A percentile compares a stretch with the other conserved stretches of the same genome.
Evolutionary conservation across 2,888 invertebrate species (phyloP).

Genomic region (Ischnus inquisitorius): DNA sequence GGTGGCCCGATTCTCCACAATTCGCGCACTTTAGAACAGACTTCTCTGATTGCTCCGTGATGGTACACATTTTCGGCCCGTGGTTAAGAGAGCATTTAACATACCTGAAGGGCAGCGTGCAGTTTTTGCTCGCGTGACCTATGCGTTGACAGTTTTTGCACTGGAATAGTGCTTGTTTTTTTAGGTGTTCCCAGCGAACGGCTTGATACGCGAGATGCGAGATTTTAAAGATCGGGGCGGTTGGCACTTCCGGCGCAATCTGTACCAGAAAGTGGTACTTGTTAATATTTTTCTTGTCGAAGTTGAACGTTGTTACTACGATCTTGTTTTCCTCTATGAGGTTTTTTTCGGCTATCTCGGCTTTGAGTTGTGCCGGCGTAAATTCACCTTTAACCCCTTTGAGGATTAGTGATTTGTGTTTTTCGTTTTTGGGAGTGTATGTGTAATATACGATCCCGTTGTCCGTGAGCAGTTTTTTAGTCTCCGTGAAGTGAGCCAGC

Average conservation of each 20-base stretch:
- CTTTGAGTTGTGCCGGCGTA: background rate
- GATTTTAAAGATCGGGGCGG: background rate
- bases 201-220: slow-evolving; percentile 1
- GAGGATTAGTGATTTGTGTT: background rate
- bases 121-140: slow-evolving; percentile 14
- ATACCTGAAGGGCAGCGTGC: background rate
- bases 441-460: background rate
- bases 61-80: background rate
- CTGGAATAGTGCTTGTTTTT: background rate
- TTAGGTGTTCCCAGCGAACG: background rate
- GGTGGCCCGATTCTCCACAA: too few relatives aligned
- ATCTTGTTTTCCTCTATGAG: background rate
- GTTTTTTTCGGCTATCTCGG: background rate
- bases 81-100: background rate
- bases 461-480: background rate
- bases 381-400: background rate
- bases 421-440: background rate
- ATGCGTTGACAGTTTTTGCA: slow-evolving; percentile 4
- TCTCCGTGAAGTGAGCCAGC: background rate
- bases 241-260: background rate
- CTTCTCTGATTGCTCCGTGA: background rate
- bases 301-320: background rate
- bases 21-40: slow-evolving; percentile 18
- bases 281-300: background rate
- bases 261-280: slow-evolving; percentile 23